Conservation (phyloP, 1,140 invertebrate species). For the Drosophila repletoides region DNA sequence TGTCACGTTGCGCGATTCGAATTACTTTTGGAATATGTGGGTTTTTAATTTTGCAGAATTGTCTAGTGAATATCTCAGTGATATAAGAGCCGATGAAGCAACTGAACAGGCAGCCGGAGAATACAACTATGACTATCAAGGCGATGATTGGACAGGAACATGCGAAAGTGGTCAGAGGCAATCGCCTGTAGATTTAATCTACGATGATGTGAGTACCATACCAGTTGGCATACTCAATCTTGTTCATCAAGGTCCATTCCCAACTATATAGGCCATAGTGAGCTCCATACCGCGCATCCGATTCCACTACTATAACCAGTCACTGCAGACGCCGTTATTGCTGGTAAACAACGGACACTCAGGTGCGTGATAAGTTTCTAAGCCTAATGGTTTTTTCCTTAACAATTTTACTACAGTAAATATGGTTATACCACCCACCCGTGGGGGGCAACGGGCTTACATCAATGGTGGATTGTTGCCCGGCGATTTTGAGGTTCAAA, state of each 20-base stretch:
- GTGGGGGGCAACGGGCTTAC: slow-evolving; percentile 82
- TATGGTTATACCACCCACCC: slow-evolving; percentile 41
- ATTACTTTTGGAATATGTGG: neutral
- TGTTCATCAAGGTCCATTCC: no score
- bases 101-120: slow-evolving; percentile 35
- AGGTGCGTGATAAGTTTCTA: slow-evolving; percentile 19
- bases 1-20: neutral
- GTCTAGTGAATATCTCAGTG: slow-evolving; percentile 28
- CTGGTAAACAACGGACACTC: slow-evolving; percentile 61
- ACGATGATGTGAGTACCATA: slow-evolving; percentile 24
- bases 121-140: slow-evolving; percentile 66
- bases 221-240: neutral
- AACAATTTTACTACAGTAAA: slow-evolving; percentile 29
- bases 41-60: slow-evolving; percentile 19
- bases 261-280: slow-evolving; percentile 2
- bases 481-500: slow-evolving; percentile 85
- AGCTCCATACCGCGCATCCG: slow-evolving; percentile 29
- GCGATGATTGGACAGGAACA: slow-evolving; percentile 56
- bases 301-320: slow-evolving; percentile 49
- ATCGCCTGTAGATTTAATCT: slow-evolving; percentile 47
- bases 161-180: slow-evolving; percentile 37
- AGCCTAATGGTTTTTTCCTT: no score
- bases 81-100: slow-evolving; percentile 25
- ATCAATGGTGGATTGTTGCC: slow-evolving; percentile 85
- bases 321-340: slow-evolving; percentile 38